Evolutionary conservation across 1,140 invertebrate genomes (phyloP).

Genomic region (Drosophila ficusphila): DNA sequence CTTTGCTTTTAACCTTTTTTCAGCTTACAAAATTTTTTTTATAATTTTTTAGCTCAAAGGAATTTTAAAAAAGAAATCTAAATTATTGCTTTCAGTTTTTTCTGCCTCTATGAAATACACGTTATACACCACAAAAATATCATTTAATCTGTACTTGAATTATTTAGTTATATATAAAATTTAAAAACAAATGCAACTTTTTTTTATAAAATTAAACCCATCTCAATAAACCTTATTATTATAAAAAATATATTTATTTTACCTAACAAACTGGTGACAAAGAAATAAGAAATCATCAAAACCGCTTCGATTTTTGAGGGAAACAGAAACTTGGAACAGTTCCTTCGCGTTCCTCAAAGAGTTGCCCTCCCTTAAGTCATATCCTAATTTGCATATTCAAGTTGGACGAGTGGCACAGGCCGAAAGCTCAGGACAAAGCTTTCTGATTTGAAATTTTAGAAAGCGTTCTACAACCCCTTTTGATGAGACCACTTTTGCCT

Average conservation of each 20-base stretch:
- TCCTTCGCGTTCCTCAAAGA: background rate
- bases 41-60: too few relatives aligned
- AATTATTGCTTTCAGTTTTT: too few relatives aligned
- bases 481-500: constrained; percentile 20
- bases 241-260: background rate
- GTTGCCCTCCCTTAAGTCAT: constrained; percentile 8
- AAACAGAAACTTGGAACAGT: constrained; percentile 8
- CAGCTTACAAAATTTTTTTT: background rate
- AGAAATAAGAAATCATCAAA: too few relatives aligned
- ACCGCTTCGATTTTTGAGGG: background rate
- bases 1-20: background rate
- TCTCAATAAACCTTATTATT: background rate
- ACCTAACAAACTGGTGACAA: background rate
- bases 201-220: too few relatives aligned
- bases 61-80: too few relatives aligned
- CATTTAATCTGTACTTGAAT: too few relatives aligned
- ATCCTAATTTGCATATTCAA: constrained; percentile 40
- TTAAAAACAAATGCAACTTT: too few relatives aligned
- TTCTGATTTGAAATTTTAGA: constrained; percentile 76
- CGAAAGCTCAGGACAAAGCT: constrained; percentile 55
- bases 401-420: constrained; percentile 3
- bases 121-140: too few relatives aligned
- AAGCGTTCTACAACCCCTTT: constrained; percentile 45
- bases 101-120: too few relatives aligned
- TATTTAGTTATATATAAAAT: too few relatives aligned